Evolutionary conservation across 2,113 vertebrate species (phyloP).

Genomic region (Scolopax mira): DNA sequence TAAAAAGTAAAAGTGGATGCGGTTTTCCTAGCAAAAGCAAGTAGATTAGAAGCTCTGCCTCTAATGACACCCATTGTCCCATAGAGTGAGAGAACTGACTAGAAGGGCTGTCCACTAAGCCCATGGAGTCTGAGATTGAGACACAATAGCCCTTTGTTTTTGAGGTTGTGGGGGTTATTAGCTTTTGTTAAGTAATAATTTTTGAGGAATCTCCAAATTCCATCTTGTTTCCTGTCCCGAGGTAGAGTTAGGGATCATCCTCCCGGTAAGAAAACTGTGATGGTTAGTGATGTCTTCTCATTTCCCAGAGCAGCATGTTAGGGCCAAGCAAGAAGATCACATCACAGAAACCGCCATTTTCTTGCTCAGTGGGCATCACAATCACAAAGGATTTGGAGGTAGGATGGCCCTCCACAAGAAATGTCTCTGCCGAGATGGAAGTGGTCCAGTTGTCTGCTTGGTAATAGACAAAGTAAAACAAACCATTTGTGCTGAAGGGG

Average conservation of each 20-base stretch:
- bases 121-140: not conserved
- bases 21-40: not conserved
- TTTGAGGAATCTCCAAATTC: not conserved
- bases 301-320: not conserved
- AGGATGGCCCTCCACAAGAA: not conserved
- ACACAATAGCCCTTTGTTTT: not conserved
- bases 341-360: not conserved
- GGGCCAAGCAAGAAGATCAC: not conserved
- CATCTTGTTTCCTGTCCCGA: not conserved
- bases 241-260: not conserved
- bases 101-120: not conserved
- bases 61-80: not conserved
- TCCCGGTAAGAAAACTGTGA: not conserved
- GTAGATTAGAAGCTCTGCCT: not conserved
- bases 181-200: not conserved
- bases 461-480: not conserved
- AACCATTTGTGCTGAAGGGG: not conserved
- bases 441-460: not conserved
- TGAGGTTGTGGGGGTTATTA: not conserved
- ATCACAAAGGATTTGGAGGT: not conserved
- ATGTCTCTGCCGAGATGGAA: not conserved
- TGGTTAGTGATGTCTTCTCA: not conserved
- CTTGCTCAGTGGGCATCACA: not conserved
- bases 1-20: not conserved
- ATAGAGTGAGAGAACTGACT: not conserved